phyloP scores from a whole-genome alignment of 2,888 invertebrate species.

The Abrostola triplasia region DNA sequence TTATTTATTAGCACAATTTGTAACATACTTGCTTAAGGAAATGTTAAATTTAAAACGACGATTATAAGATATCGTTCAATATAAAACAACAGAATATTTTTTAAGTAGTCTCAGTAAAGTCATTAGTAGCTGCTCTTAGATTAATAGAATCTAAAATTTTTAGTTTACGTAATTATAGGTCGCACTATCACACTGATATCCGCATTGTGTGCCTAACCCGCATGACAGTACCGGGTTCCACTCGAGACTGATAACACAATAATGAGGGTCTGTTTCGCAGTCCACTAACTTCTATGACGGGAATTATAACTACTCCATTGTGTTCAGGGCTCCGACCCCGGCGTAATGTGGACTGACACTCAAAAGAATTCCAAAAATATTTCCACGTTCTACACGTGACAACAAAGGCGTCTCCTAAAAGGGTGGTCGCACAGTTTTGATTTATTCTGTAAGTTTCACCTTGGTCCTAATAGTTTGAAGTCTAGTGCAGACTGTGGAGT shows the following conservation, averaged over 20 bases:
- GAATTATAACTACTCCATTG: conserved; percentile 53
- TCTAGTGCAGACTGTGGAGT: conserved; percentile 26
- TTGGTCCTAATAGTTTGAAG: conserved; percentile 32
- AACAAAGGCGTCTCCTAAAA: conserved; percentile 46
- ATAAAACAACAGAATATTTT: too few relatives aligned
- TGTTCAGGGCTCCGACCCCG: conserved; percentile 31
- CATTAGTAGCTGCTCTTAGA: too few relatives aligned
- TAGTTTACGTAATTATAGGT: conserved; percentile 23
- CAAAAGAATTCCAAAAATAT: conserved; percentile 46
- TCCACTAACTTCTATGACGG: conserved; percentile 54
- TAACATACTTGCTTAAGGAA: too few relatives aligned
- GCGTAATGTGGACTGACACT: conserved; percentile 27
- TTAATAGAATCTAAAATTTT: background rate
- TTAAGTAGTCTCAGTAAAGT: too few relatives aligned
- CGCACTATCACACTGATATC: conserved; percentile 24
- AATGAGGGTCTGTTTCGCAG: conserved; percentile 57
- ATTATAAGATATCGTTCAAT: too few relatives aligned
- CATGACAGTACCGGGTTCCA: conserved; percentile 33
- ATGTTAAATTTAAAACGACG: too few relatives aligned
- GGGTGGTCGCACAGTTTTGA: conserved; percentile 26
- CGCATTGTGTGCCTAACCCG: conserved; percentile 55
- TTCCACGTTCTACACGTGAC: conserved; percentile 39
- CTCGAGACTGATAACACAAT: conserved; percentile 60
- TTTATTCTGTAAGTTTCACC: conserved; percentile 37
- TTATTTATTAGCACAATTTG: too few relatives aligned